These are phyloP conservation scores for Ammospiza caudacuta DNA, from an alignment of 2,113 vertebrate genomes.

Conservation along the genomic window DNA sequence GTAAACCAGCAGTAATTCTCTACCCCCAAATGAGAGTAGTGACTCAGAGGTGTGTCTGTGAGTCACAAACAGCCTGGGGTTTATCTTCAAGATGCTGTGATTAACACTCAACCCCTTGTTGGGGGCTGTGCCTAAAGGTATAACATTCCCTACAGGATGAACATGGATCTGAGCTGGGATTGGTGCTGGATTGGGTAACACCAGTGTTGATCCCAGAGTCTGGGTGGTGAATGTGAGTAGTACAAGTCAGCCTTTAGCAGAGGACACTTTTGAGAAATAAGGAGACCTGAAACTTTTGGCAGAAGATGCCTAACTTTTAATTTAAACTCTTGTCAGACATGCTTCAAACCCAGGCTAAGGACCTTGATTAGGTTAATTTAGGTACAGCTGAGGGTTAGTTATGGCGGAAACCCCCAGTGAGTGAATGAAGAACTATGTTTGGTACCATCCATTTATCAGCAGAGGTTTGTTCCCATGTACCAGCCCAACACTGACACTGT, in stretches of 20 bases:
- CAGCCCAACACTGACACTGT: background rate
- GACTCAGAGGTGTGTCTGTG: constrained; percentile 27
- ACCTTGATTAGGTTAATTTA: background rate
- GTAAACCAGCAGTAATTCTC: constrained; percentile 4
- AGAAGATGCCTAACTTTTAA: background rate
- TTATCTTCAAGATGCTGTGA: background rate
- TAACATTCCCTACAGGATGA: background rate
- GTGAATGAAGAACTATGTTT: background rate
- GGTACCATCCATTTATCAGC: background rate
- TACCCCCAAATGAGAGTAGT: constrained; percentile 4
- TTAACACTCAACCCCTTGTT: background rate
- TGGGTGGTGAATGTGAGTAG: background rate
- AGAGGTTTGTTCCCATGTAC: background rate
- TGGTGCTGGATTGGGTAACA: background rate
- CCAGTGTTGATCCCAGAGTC: background rate
- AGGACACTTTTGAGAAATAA: background rate
- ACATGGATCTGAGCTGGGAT: background rate
- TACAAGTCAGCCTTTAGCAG: background rate
- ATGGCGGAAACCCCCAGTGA: background rate
- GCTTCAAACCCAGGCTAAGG: background rate
- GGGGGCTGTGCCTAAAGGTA: background rate
- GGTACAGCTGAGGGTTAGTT: background rate
- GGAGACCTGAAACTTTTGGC: background rate
- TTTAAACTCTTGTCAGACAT: background rate
- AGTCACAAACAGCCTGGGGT: background rate